Evolutionary conservation across 2,113 vertebrate species (phyloP).

Genomic region (Mandrillus leucophaeus): DNA sequence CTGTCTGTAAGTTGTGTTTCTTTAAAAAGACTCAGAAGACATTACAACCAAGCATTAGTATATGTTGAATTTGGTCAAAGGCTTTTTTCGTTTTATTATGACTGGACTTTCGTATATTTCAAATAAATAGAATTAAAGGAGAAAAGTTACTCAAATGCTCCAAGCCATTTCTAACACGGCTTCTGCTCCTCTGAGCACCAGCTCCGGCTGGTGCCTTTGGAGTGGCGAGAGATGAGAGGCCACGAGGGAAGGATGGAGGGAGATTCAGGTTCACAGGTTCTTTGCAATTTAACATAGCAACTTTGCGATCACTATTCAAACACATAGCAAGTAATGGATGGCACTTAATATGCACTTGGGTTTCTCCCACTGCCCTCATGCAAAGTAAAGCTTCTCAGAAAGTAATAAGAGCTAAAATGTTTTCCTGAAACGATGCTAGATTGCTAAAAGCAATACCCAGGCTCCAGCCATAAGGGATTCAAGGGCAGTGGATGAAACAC

Average conservation of each 20-base stretch:
- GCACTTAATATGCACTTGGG: fast-evolving
- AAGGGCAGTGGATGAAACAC: too few species aligned
- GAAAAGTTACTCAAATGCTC: neutral
- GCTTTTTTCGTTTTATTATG: too few species aligned
- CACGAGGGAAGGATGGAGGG: neutral
- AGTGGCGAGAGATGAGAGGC: fast-evolving
- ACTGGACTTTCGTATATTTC: neutral
- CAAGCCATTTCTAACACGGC: fast-evolving
- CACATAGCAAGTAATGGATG: too few species aligned
- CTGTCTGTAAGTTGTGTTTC: neutral
- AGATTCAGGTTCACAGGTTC: fast-evolving
- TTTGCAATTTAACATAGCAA: neutral
- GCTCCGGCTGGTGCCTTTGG: neutral
- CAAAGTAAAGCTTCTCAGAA: neutral
- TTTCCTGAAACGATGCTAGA: neutral
- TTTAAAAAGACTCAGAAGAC: neutral
- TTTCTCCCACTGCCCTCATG: neutral
- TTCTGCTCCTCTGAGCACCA: neutral
- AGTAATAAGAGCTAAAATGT: fast-evolving
- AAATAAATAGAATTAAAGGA: neutral
- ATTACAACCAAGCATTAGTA: neutral
- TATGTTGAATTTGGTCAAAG: too few species aligned
- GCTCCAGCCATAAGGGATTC: fast-evolving
- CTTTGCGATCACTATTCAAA: fast-evolving
- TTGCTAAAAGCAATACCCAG: neutral